Conservation (phyloP, 1,140 invertebrate genomes). For the Ganaspis sp. region DNA sequence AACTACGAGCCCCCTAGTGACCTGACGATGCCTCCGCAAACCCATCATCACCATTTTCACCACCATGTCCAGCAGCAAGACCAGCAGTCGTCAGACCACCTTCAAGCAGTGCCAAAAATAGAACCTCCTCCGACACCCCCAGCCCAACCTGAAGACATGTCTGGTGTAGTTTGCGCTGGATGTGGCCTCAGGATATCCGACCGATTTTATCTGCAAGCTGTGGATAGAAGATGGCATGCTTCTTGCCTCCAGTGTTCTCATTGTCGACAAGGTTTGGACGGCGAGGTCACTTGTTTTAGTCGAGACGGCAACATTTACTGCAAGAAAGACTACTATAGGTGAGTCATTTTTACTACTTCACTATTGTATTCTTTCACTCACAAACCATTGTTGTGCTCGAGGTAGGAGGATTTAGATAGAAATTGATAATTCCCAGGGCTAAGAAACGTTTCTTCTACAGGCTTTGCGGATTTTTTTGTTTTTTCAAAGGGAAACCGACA, state of each 20-base stretch:
- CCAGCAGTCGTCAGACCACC: conserved; percentile 58
- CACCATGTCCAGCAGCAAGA: conserved; percentile 64
- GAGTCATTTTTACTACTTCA: conserved; percentile 70
- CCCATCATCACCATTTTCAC: conserved; percentile 62
- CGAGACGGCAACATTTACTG: conserved; percentile 96
- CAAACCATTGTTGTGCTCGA: background rate
- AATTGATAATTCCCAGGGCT: no score
- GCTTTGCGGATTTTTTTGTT: no score
- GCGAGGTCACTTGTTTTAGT: conserved; percentile 95
- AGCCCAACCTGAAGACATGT: conserved; percentile 71
- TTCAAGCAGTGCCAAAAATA: conserved; percentile 77
- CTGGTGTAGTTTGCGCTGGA: conserved; percentile 85
- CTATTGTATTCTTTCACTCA: background rate
- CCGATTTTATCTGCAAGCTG: conserved; percentile 93
- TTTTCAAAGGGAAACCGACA: no score
- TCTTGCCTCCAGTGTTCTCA: conserved; percentile 94
- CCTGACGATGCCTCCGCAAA: conserved; percentile 68
- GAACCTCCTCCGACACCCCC: conserved; percentile 77
- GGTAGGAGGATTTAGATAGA: no score
- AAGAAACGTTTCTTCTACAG: no score
- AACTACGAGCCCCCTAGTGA: conserved; percentile 68
- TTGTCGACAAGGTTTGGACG: conserved; percentile 92
- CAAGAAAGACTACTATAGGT: conserved; percentile 98
- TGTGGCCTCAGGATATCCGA: conserved; percentile 90
- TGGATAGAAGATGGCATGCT: conserved; percentile 95